Conservation (phyloP, 2,797 vertebrate species). For the Cynodonichthys magdalenae region DNA sequence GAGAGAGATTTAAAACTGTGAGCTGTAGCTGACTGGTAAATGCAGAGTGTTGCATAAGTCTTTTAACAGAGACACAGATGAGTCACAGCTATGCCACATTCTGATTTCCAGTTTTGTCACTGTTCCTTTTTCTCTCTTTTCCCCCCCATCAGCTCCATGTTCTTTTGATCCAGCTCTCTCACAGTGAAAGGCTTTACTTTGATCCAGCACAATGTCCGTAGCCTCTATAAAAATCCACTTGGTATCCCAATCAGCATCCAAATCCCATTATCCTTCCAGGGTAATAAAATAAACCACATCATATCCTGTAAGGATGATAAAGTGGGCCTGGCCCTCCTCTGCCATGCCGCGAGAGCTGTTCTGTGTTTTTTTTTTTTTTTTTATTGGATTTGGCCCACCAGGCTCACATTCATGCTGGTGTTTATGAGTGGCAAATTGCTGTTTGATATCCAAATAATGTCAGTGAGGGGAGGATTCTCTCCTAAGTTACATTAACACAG, state of each 20-base stretch:
- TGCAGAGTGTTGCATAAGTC: slow-evolving; percentile 53
- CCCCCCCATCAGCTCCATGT: slow-evolving; percentile 41
- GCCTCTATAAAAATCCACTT: slow-evolving; percentile 54
- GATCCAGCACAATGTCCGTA: slow-evolving; percentile 54
- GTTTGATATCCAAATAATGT: slow-evolving; percentile 77
- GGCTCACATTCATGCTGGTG: slow-evolving; percentile 54
- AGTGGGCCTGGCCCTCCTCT: slow-evolving; percentile 55
- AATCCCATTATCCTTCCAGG: slow-evolving; percentile 68
- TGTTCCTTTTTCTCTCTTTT: slow-evolving; percentile 42
- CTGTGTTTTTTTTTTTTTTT: slow-evolving; percentile 47
- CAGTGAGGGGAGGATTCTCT: slow-evolving; percentile 39
- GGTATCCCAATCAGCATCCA: slow-evolving; percentile 63
- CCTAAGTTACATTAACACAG: slow-evolving; percentile 37
- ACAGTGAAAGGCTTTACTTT: slow-evolving; percentile 46
- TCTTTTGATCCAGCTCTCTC: slow-evolving; percentile 61
- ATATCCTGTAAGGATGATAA: slow-evolving; percentile 72
- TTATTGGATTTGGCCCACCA: slow-evolving; percentile 71
- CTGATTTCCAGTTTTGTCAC: slow-evolving; percentile 57
- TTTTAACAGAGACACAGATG: slow-evolving; percentile 51
- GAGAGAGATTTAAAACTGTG: slow-evolving; percentile 22
- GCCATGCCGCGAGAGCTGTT: slow-evolving; percentile 49
- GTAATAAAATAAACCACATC: slow-evolving; percentile 72
- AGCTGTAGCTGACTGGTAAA: slow-evolving; percentile 49
- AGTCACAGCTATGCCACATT: slow-evolving; percentile 61
- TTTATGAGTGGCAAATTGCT: slow-evolving; percentile 76